These are phyloP conservation scores for Typhlichthys eigenmanni DNA, from an alignment of 2,797 vertebrate species.

Conservation along the genomic window DNA sequence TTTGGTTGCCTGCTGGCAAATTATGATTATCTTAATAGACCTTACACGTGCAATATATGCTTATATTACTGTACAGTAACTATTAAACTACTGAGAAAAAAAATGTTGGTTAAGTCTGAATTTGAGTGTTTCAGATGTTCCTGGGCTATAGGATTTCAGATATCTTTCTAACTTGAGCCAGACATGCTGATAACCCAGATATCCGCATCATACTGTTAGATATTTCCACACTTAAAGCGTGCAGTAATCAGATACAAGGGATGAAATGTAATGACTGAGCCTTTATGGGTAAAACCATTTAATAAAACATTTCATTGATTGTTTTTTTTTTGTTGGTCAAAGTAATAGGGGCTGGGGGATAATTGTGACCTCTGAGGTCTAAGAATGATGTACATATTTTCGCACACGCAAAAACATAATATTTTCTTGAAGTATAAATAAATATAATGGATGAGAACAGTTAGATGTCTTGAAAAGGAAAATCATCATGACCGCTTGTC, in stretches of 20 bases:
- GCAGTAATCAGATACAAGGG: conserved; percentile 26
- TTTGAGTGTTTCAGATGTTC: conserved; percentile 41
- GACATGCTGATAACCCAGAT: conserved; percentile 46
- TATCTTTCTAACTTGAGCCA: conserved; percentile 47
- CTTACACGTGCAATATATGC: conserved; percentile 44
- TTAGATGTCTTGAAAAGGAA: background rate
- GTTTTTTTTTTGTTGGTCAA: too few relatives aligned
- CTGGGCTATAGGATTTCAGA: conserved; percentile 45
- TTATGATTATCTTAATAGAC: conserved; percentile 38
- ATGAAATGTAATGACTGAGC: conserved; percentile 27
- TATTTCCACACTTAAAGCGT: conserved; percentile 46
- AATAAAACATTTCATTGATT: too few relatives aligned
- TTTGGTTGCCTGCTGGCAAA: conserved; percentile 40
- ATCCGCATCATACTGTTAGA: conserved; percentile 45
- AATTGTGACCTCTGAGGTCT: background rate
- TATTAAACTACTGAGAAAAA: conserved; percentile 22
- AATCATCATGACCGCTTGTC: too few relatives aligned
- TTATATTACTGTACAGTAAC: conserved; percentile 36
- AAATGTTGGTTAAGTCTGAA: conserved; percentile 29
- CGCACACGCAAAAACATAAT: background rate
- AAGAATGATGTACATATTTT: background rate
- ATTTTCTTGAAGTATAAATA: background rate
- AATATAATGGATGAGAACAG: background rate
- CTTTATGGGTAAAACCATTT: too few relatives aligned
- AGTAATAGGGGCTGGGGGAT: too few relatives aligned